Percentiles rank a stretch among this genome's conserved stretches.
Evolutionary conservation across 1,140 invertebrate species (phyloP).

Genomic region (Bombyx mandarina): DNA sequence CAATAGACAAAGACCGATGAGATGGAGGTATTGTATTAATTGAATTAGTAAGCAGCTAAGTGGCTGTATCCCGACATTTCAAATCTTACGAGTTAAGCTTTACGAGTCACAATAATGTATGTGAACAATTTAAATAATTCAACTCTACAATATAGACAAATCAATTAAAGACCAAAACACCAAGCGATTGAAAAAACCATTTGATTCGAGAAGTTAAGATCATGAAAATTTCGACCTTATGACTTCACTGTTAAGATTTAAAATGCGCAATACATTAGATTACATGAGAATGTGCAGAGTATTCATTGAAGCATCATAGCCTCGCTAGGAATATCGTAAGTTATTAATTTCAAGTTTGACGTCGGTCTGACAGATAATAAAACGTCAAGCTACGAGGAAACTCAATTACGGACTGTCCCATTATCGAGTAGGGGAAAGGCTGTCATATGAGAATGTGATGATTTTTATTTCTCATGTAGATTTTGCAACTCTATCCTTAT

Average conservation of each 20-base stretch:
- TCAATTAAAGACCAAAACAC: neutral
- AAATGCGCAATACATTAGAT: neutral
- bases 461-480: neutral
- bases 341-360: slow-evolving; percentile 4
- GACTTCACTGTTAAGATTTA: neutral
- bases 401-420: slow-evolving; percentile 1
- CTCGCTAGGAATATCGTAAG: neutral
- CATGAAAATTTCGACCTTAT: too few species aligned
- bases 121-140: too few species aligned
- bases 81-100: too few species aligned
- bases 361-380: slow-evolving; percentile 5
- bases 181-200: neutral
- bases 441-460: too few species aligned
- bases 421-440: neutral
- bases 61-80: too few species aligned
- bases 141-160: too few species aligned
- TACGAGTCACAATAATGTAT: too few species aligned
- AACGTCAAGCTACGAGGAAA: slow-evolving; percentile 3
- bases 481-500: neutral
- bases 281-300: neutral
- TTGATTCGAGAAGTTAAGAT: neutral
- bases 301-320: slow-evolving; percentile 1
- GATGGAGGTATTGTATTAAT: too few species aligned
- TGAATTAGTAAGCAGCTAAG: too few species aligned
- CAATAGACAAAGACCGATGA: too few species aligned